Percentiles rank a stretch among this genome's conserved stretches.
phyloP scores from a whole-genome alignment of 2,113 vertebrate species.

The Dinomys branickii region DNA sequence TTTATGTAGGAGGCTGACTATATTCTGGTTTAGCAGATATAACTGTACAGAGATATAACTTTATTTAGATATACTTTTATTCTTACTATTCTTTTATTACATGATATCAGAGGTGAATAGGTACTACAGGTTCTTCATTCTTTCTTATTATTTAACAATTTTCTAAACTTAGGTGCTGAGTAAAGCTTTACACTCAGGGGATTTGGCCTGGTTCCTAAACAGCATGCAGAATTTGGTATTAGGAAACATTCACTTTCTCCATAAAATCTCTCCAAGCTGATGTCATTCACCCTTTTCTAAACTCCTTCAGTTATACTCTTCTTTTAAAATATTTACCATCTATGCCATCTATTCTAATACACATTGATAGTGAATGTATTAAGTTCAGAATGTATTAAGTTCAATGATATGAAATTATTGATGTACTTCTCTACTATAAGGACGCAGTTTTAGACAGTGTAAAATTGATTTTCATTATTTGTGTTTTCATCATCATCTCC shows the following conservation, averaged over 20 bases:
- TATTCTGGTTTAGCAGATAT: background rate
- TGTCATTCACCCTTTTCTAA: background rate
- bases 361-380: background rate
- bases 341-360: background rate
- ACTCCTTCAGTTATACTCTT: background rate
- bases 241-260: background rate
- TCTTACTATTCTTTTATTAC: background rate
- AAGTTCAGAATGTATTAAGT: background rate
- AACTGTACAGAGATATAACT: background rate
- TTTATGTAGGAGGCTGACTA: background rate
- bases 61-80: background rate
- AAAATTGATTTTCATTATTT: slow-evolving; percentile 12
- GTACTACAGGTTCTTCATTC: background rate
- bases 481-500: background rate
- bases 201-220: background rate
- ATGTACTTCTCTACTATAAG: background rate
- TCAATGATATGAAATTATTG: background rate
- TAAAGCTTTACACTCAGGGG: background rate
- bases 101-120: background rate
- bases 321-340: background rate
- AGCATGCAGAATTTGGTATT: background rate
- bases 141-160: background rate
- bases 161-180: background rate
- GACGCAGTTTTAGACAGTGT: background rate
- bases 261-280: background rate